phyloP scores from a whole-genome alignment of 2,888 invertebrate genomes.

The Mesorhabditis spiculigera region DNA sequence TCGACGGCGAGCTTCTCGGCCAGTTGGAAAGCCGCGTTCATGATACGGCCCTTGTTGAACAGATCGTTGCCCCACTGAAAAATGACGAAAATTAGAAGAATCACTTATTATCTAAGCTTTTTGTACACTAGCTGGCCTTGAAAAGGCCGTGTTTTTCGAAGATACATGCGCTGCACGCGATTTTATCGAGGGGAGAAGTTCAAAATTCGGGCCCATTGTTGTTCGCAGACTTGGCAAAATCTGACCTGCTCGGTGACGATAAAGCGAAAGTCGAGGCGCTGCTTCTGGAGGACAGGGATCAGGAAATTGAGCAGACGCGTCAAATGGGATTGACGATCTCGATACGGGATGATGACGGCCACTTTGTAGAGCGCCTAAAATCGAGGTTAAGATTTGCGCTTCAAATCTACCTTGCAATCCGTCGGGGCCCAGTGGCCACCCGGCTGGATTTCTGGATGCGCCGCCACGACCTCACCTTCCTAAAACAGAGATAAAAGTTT shows the following conservation, averaged over 20 bases:
- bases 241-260: constrained; percentile 58
- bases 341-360: constrained; percentile 59
- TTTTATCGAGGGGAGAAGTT: too few relatives aligned
- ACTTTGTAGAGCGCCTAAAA: constrained; percentile 43
- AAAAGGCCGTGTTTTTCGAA: too few relatives aligned
- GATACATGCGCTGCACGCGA: too few relatives aligned
- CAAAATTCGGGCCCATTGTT: too few relatives aligned
- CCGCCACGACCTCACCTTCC: constrained; percentile 36
- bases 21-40: constrained; percentile 57
- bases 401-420: constrained; percentile 43
- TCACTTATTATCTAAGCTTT: too few relatives aligned
- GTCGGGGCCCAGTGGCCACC: constrained; percentile 56
- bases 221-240: too few relatives aligned
- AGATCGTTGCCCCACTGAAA: constrained; percentile 53
- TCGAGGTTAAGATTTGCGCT: background rate
- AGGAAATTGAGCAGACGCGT: constrained; percentile 56
- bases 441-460: constrained; percentile 45
- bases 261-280: constrained; percentile 57
- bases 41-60: constrained; percentile 58
- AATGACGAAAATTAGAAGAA: too few relatives aligned
- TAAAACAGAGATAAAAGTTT: constrained; percentile 7
- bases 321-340: constrained; percentile 57
- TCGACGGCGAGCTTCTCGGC: constrained; percentile 52
- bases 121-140: too few relatives aligned
- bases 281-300: constrained; percentile 56